phyloP scores from a whole-genome alignment of 2,113 vertebrate species.

The Oreochromis aureus region DNA sequence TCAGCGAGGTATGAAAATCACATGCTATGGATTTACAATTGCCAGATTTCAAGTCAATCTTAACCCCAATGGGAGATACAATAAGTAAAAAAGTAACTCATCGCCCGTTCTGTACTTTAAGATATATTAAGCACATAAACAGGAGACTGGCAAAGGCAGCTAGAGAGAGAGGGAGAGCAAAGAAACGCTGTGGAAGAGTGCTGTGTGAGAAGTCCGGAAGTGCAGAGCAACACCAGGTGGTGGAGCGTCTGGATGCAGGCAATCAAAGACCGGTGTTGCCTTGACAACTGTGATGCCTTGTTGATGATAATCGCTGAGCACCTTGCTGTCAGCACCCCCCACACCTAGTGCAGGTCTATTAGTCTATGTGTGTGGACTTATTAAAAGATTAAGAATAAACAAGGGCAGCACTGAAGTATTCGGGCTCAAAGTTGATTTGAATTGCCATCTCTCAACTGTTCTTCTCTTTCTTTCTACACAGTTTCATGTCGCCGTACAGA shows the following conservation, averaged over 20 bases:
- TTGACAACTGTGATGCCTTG: slow-evolving; percentile 71
- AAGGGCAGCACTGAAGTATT: background rate
- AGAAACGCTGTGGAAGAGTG: background rate
- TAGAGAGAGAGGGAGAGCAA: background rate
- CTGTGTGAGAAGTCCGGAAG: slow-evolving; percentile 39
- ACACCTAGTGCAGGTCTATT: background rate
- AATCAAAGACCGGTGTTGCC: slow-evolving; percentile 69
- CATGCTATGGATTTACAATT: background rate
- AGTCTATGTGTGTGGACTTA: background rate
- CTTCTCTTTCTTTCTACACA: background rate
- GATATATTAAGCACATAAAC: background rate
- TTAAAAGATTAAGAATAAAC: background rate
- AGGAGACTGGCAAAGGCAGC: background rate
- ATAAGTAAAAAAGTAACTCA: background rate
- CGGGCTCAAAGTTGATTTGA: background rate
- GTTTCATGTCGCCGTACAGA: background rate
- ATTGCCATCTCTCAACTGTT: background rate
- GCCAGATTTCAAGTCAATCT: background rate
- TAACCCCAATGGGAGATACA: background rate
- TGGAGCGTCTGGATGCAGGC: slow-evolving; percentile 61
- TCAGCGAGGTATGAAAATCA: background rate
- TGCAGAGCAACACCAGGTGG: slow-evolving; percentile 62
- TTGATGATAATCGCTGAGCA: slow-evolving; percentile 57
- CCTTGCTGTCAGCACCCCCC: slow-evolving; percentile 20
- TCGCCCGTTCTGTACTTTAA: background rate